Evolutionary conservation across 2,888 invertebrate genomes (phyloP), one percentile per base, ranked within the genome.

Genomic region (Zelleria hepariella): DNA sequence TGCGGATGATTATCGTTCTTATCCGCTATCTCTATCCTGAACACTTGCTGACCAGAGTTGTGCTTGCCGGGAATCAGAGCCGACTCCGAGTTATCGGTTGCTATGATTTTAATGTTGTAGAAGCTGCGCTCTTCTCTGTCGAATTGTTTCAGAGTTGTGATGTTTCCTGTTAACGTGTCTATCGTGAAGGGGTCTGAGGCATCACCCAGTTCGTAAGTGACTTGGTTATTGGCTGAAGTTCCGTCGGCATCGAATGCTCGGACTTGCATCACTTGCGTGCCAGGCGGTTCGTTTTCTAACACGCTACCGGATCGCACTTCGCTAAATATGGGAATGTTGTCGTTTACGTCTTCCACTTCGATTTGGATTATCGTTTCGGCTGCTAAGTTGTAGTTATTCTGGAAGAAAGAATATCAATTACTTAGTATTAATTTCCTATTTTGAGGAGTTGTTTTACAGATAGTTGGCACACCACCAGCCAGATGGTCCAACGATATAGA

Each of bases 1-100:
- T 92, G 92, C 0, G 99, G 99, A 21, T 93, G 92, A 79, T 99
- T 98, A 80, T 99, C 99, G 78, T 99, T 99, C 75, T 96, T 96
- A 82, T 99, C 99, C 23, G 96, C 96, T 52, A 99, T 97, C 73
- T 94, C 94, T 69, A 98, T 96, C 66, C 94, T 91, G 74, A 98
- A 96, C 58, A 94, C 94, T 80, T 96, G 96, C 67, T 94, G 92
- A 2, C 91, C 92, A 75, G 86, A 91, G 78, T 97, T 97, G 58
- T 93, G 96, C 70, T 93, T 86, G 0, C 87, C 89, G 32, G 86
- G 84, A 63, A 82, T 84, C 48, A 94, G 79, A 27, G 95, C 95
- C 10, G 97, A 97, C 2, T 95, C 95, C 0, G 95, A 94, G 73
- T 96, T 96, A 77, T 99, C 99, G 23, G 93, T 93, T 0, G 98